Base-by-base conservation (phyloP, 2,113 vertebrate species). In the Lagopus muta region DNA sequence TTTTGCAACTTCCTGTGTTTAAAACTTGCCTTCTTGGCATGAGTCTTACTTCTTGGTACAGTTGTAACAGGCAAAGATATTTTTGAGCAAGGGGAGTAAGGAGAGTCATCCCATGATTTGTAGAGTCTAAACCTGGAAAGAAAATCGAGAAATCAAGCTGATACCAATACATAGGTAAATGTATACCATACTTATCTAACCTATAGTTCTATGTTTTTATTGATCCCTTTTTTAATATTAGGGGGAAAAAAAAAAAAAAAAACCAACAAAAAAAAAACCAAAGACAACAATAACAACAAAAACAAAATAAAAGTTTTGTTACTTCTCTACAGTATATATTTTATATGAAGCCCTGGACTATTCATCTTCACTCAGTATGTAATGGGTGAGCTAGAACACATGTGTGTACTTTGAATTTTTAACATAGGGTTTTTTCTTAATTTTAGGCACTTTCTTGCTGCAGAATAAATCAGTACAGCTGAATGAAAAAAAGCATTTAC, bases 381-480 rank as follows among this genome's bases (percentile, higher is more conserved):
- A 28, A 28, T 11, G 15, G 16, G 16, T 28, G 32, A 32, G 28
- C 28, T 16, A 55, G 30, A 17, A 10, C 16, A 55, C 28, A 11
- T 2, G 6, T 57, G 30, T 10, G 32, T 20, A 11, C 38, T 55
- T 88, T 55, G 40, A 67, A 5, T 43, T 84, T 18, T 55, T 70
- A 38, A 5, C 0, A 0, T 34, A 48, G 34, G 42, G 8, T 8
- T 70, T 81, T 15, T 81, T 15, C 65, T 81, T 1, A 0, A 17
- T 20, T 47, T 48, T 52, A 66, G 20, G 40, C 30, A 20, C 9
- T 3, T n/a, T 30, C 17, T 48, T 27, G 30, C 48, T 2, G 6
- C 32, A 76, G 30, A 30, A 34, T 75, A 82, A 67, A 79, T 79
- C 54, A 52, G 16, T 70, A 13, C 22, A 71, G 24, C 20, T 84